Conservation (phyloP, 2,888 invertebrate genomes). For the Epistrophella euchroma region DNA sequence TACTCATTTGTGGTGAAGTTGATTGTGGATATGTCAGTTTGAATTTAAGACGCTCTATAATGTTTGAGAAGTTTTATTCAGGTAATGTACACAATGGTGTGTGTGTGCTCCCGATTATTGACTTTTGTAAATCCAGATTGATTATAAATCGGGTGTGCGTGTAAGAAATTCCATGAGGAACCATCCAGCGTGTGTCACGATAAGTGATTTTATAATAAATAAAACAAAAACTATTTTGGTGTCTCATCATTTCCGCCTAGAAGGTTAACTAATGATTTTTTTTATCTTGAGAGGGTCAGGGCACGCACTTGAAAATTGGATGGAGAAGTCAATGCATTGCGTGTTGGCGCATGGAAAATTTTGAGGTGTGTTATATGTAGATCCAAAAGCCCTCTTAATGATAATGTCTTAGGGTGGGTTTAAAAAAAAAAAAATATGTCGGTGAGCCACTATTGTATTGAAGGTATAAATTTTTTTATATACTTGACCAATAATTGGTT, state of each 20-base stretch:
- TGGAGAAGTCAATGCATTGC: not conserved
- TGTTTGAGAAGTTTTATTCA: not conserved
- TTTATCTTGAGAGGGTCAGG: not conserved
- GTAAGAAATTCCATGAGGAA: not conserved
- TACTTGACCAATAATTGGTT: no score
- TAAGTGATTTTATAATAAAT: not conserved
- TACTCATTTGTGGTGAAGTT: conserved; percentile 52
- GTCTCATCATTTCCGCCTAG: not conserved
- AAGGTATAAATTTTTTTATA: no score
- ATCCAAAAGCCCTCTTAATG: no score
- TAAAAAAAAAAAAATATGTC: not conserved
- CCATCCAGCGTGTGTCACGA: conserved; percentile 4
- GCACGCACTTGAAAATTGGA: not conserved
- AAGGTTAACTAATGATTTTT: not conserved
- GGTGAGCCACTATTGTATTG: no score
- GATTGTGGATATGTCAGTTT: not conserved
- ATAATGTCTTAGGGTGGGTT: not conserved
- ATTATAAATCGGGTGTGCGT: not conserved
- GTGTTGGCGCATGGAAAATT: not conserved
- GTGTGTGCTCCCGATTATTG: not conserved
- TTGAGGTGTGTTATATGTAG: not conserved
- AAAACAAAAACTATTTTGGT: not conserved
- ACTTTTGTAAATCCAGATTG: not conserved
- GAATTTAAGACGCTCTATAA: not conserved
- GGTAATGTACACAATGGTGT: not conserved